Evolutionary conservation across 64 coral and sea anemone genomes (phyloP).

Genomic region (Exaiptasia diaphana): DNA sequence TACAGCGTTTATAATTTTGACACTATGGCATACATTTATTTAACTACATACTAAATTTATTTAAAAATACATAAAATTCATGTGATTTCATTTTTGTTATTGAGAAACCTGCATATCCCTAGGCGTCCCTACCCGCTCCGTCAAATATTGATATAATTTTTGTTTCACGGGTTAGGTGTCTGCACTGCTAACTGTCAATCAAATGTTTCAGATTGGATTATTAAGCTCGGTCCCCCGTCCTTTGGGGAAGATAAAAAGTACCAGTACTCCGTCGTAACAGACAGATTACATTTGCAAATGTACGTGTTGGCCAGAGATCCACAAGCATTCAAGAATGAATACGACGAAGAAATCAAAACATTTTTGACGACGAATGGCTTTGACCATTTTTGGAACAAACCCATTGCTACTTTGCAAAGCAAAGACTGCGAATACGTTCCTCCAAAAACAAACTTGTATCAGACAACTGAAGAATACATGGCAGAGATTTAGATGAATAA

Average conservation of each 20-base stretch:
- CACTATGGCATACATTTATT: no score
- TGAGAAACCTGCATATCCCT: no score
- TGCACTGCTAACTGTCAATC: no score
- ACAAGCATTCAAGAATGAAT: constrained; percentile 1
- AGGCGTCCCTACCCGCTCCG: no score
- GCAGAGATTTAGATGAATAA: no score
- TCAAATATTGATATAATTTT: no score
- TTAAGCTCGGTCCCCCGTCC: constrained; percentile 34
- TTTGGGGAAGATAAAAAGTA: constrained; percentile 5
- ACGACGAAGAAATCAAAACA: constrained; percentile 35
- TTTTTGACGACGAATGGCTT: constrained; percentile 46
- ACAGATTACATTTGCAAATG: not conserved
- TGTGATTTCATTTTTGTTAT: no score
- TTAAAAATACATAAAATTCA: no score
- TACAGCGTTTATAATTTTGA: no score
- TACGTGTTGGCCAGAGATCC: constrained; percentile 50
- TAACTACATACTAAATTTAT: no score
- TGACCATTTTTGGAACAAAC: constrained; percentile 31
- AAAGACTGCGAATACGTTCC: constrained; percentile 18
- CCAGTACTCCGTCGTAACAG: constrained; percentile 53
- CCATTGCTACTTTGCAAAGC: constrained; percentile 10
- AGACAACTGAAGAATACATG: constrained; percentile 7
- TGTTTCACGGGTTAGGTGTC: no score
- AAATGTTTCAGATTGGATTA: constrained; percentile 51
- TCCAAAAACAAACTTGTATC: not conserved